Base-by-base conservation (phyloP, 2,888 invertebrate species). In the Drosophila colorata region DNA sequence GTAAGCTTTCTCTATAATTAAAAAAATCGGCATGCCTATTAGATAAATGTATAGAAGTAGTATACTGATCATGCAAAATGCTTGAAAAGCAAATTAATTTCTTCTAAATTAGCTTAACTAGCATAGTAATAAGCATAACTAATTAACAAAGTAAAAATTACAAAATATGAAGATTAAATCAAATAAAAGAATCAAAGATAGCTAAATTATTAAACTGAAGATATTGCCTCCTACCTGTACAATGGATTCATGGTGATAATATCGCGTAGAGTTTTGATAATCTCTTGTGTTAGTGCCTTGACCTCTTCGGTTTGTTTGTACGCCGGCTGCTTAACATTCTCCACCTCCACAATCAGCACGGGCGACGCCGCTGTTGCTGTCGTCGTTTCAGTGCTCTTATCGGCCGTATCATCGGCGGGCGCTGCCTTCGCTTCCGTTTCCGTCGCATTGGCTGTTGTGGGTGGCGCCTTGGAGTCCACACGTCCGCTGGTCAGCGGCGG, bases 241-340 rank as follows among this genome's bases (percentile, higher is more conserved):
- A 99, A 93, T 0, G 99, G 98, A 94, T 99, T 99, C 93, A 99
- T 94, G 76, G 97, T 97, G 70, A 99, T 98, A 65, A 99, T 98
- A 93, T 99, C 99, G 57, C 98, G 94, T 74, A 99, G 98, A 0
- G 99, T 99, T 93, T 99, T 98, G 46, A 99, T 98, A 63, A 99
- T 95, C 93, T 99, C 99, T 92, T 98, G 98, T 0, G 98, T 98
- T 59, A 98, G 91, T 0, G 99, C 99, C 93, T 99, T 99, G 13
- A 99, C 96, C 93, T 99, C 99, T 90, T 98, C 98, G 0, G 97
- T 98, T 91, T 96, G 96, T 75, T 95, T 94, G 91, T 97, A 99
- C 79, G 97, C 96, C 71, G 98, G 96, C 85, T 98, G 97, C 59
- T 95, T 94, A 55, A 98, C 92, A 93, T 99, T 99, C 91, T 98